Evolutionary conservation across 2,113 vertebrate species (phyloP).

Genomic region (Ameiurus melas): DNA sequence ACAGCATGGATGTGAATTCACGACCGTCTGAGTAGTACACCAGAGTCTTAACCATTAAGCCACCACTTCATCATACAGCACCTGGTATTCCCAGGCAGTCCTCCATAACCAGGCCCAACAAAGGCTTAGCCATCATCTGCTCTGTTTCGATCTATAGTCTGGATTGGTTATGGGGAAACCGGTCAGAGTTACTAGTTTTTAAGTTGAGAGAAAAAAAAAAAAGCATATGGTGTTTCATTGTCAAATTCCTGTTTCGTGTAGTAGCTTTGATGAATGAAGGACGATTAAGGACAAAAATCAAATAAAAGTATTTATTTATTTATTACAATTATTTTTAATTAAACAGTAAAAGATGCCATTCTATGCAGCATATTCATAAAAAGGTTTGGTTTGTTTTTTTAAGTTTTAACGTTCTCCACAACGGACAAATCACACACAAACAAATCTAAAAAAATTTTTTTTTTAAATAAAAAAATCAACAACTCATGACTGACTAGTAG

Average conservation of each 20-base stretch:
- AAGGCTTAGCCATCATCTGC: constrained; percentile 2
- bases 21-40: background rate
- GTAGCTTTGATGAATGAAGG: background rate
- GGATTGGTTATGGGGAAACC: background rate
- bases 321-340: too few relatives aligned
- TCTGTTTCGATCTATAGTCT: background rate
- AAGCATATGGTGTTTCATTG: background rate
- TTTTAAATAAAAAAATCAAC: background rate
- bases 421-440: background rate
- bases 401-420: background rate
- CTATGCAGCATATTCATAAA: background rate
- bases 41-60: background rate
- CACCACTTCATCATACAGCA: background rate
- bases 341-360: background rate
- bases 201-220: background rate
- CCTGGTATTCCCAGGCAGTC: background rate
- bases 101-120: background rate
- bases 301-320: background rate
- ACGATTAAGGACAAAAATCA: background rate
- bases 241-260: background rate
- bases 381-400: background rate
- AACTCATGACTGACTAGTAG: background rate
- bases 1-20: background rate
- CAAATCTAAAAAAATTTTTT: background rate
- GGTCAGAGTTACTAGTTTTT: background rate